Conservation (phyloP, 1,140 invertebrate species). For the Ptiloglossa arizonensis region DNA sequence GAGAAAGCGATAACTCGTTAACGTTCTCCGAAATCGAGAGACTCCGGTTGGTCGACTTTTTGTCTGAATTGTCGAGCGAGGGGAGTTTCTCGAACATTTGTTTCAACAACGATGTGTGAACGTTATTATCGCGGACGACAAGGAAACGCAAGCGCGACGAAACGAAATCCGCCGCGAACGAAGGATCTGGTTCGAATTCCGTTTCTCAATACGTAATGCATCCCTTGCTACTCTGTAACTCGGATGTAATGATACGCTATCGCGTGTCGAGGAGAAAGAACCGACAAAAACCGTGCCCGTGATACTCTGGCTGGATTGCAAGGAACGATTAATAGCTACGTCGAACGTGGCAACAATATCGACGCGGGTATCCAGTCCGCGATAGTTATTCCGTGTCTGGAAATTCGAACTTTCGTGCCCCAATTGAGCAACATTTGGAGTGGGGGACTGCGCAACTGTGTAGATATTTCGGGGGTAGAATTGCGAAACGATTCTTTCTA, state of each 20-base stretch:
- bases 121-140: slow-evolving; percentile 38
- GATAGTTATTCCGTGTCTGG: background rate
- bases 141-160: slow-evolving; percentile 49
- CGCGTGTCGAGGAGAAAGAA: slow-evolving; percentile 52
- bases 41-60: no score
- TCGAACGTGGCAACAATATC: slow-evolving; percentile 16
- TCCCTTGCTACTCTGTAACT: slow-evolving; percentile 33
- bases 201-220: slow-evolving; percentile 53
- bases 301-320: slow-evolving; percentile 5
- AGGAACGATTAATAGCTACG: slow-evolving; percentile 24
- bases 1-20: no score
- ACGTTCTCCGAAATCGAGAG: no score
- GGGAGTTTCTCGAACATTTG: no score
- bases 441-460: no score
- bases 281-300: slow-evolving; percentile 44
- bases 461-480: no score
- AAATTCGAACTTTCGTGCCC: no score
- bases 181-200: slow-evolving; percentile 54
- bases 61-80: no score
- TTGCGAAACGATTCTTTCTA: no score
- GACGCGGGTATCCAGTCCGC: background rate
- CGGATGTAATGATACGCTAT: slow-evolving; percentile 56
- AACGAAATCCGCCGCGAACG: slow-evolving; percentile 47
- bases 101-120: background rate
- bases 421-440: no score